phyloP scores from a whole-genome alignment of 2,113 vertebrate species.

The Leptodactylus fuscus region DNA sequence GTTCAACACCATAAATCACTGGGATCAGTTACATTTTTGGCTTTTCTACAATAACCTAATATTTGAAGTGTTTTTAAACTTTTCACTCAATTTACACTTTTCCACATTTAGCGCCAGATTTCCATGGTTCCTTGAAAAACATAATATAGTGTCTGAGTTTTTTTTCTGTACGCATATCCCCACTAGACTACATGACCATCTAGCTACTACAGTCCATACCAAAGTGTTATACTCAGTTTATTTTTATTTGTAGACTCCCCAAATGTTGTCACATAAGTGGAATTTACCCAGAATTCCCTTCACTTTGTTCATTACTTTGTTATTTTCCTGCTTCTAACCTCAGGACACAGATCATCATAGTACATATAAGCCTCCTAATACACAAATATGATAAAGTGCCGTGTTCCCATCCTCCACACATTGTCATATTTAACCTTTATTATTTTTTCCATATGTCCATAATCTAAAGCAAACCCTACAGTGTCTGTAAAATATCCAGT shows the following conservation, averaged over 20 bases:
- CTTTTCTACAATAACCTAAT: not conserved
- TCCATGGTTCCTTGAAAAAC: not conserved
- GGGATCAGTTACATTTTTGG: not conserved
- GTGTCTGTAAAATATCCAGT: not conserved
- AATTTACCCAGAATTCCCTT: not conserved
- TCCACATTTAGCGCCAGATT: constrained; percentile 3
- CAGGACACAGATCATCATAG: not conserved
- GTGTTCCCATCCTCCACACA: not conserved
- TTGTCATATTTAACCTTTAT: constrained; percentile 36
- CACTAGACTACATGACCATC: not conserved
- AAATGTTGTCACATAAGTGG: not conserved
- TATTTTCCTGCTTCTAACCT: not conserved
- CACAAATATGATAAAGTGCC: not conserved
- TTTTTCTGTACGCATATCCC: not conserved
- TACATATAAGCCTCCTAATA: not conserved
- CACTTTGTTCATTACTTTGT: not conserved
- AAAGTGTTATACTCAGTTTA: not conserved
- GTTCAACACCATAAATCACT: not conserved
- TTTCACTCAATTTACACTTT: constrained; percentile 25
- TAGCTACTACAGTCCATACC: not conserved
- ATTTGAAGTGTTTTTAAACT: constrained; percentile 10
- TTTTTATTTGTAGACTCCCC: not conserved
- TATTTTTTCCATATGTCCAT: constrained; percentile 5
- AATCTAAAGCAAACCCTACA: constrained; percentile 10
- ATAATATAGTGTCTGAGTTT: constrained; percentile 5